Conservation (phyloP, 2,888 invertebrate genomes). For the Hemaris fuciformis region DNA sequence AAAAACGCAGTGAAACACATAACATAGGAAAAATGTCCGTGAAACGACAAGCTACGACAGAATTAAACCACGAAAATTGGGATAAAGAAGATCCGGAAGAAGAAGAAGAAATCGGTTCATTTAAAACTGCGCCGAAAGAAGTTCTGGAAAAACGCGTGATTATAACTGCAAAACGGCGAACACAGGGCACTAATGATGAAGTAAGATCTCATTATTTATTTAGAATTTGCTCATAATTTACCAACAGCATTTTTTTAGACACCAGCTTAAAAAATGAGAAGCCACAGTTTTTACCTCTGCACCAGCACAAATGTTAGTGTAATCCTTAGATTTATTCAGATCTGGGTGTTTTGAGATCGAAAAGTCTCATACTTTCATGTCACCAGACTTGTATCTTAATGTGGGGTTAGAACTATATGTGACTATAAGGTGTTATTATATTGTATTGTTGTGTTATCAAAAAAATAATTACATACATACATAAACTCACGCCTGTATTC, state of each 20-base stretch:
- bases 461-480: too few species aligned
- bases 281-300: too few species aligned
- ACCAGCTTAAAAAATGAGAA: too few species aligned
- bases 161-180: conserved; percentile 87
- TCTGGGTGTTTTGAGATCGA: too few species aligned
- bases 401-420: background rate
- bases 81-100: conserved; percentile 86
- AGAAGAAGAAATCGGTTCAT: conserved; percentile 87
- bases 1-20: background rate
- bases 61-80: conserved; percentile 93
- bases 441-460: too few species aligned
- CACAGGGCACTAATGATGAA: conserved; percentile 46
- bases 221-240: background rate
- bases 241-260: too few species aligned
- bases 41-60: conserved; percentile 88
- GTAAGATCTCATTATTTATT: conserved; percentile 31
- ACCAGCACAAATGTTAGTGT: too few species aligned
- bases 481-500: too few species aligned
- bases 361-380: too few species aligned
- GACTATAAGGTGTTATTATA: too few species aligned
- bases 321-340: too few species aligned
- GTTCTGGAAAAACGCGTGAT: conserved; percentile 89
- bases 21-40: conserved; percentile 79
- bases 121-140: conserved; percentile 84
- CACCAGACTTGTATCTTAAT: too few species aligned